Base-by-base conservation (phyloP, 2,888 invertebrate species). In the Agrotis segetum region DNA sequence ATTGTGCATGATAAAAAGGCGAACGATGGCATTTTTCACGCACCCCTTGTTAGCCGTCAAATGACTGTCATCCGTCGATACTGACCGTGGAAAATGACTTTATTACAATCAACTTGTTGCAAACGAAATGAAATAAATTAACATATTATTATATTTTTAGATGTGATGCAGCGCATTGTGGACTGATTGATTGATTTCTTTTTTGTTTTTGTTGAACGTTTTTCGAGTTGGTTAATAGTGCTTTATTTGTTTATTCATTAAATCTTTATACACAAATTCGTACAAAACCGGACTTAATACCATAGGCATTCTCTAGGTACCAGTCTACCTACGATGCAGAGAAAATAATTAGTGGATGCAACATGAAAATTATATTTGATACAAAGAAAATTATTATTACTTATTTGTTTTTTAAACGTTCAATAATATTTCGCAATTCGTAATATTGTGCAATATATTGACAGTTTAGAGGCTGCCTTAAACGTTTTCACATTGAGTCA, bases 41-140 rank as follows among this genome's bases (percentile, higher is more conserved):
- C 74, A 83, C 81, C 82, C 83, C 73, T 81, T 85, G 86, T 88
- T 86, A 73, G 71, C 84, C 74, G 87, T 88, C 88, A 85, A 89
- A 91, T 90, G 79, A 87, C 83, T 88, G 89, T 90, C 91, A 88
- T 50, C 77, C 77, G 77, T 77, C 83, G 83, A 84, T 88, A 80
- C 83, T 88, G 83, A 79, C 77, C 70, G 61, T 44, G 64, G 47
- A 81, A 90, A 90, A 92, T 88, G 85, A 88, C 88, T 92, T 93
- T 90, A 92, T 90, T 85, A 90, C 92, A 92, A 93, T 94, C 91
- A 91, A 93, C 90, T 93, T 92, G 91, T 92, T 91, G 90, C 86
- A 69, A 83, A 86, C 80, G 87, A 34, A 50, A 44, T 62, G 46
- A 63, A 88, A 89, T 91, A 89, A 85, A 86, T 86, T 87, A 78